These are phyloP conservation scores for Lasaia peninsularis DNA, from an alignment of 1,140 invertebrate species.

Conservation along the genomic window DNA sequence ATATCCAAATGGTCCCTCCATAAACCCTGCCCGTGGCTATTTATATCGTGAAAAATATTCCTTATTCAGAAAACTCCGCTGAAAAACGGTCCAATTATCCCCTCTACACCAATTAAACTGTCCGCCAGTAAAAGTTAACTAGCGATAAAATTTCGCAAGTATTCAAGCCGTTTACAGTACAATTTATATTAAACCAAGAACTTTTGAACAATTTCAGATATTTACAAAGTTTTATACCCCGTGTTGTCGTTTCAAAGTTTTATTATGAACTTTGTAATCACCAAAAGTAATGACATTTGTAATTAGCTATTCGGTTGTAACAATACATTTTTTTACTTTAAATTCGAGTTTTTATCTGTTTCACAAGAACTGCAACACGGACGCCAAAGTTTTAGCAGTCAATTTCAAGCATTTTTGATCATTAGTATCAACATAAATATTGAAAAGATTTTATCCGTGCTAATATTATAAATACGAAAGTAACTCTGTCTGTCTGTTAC, in stretches of 20 bases:
- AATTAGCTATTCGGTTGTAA: too few species aligned
- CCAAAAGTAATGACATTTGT: too few species aligned
- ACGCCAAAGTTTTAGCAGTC: too few species aligned
- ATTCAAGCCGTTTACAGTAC: slow-evolving; percentile 9
- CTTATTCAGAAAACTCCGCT: neutral
- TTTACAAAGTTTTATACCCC: slow-evolving; percentile 4
- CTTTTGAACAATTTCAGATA: slow-evolving; percentile 8
- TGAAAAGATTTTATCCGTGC: too few species aligned
- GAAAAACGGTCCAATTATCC: slow-evolving; percentile 11
- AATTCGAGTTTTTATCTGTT: too few species aligned
- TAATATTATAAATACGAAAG: too few species aligned
- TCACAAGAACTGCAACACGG: too few species aligned
- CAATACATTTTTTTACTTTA: too few species aligned
- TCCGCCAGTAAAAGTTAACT: slow-evolving; percentile 10
- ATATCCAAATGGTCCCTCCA: neutral
- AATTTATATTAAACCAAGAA: slow-evolving; percentile 10
- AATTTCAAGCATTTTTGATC: too few species aligned
- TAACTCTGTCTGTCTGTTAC: too few species aligned
- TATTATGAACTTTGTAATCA: neutral
- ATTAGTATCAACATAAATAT: too few species aligned
- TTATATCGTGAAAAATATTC: slow-evolving; percentile 10
- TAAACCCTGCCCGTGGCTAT: neutral
- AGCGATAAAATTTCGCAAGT: slow-evolving; percentile 10
- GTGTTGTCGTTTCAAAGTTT: neutral
- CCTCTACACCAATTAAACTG: slow-evolving; percentile 11